Base-by-base conservation (phyloP, 2,888 invertebrate species). In the Hirtodrosophila alboralis region DNA sequence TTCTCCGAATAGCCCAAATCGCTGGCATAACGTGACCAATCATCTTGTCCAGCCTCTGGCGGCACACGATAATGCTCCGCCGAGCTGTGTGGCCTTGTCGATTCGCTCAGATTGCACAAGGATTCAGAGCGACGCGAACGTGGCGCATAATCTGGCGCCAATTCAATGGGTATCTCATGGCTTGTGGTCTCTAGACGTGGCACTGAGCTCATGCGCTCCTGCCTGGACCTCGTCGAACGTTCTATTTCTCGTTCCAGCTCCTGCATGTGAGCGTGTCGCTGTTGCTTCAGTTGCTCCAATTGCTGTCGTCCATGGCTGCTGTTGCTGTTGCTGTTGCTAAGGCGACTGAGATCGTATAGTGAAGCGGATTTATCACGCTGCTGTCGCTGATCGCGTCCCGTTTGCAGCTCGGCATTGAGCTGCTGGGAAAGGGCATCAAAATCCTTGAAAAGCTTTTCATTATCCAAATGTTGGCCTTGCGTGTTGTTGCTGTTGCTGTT, bases 11-110 rank as follows among this genome's bases (percentile, higher is more conserved):
- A 87, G 12, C 89, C 90, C 51, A 90, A 86, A 27, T 90, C 90
- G 33, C 90, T 89, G 12, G 91, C 92, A 40, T 92, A 90, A 23
- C 90, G 87, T 41, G 92, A 85, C 92, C 92, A 92, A 67, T 93
- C 92, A 18, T 90, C 89, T 38, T 91, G 88, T n/a, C n/a, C n/a
- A n/a, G n/a, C n/a, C n/a, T n/a, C n/a, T 40, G 89, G 54, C 5
- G 10, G 21, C 10, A 13, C 45, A 0, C 47, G 51, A 31, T 75
- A 30, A 45, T 74, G 37, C 5, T 81, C 84, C 8, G 59, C 67
- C 0, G 75, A 73, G 36, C 78, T 83, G 30, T 84, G 86, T 0
- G 79, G 87, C 7, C 81, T 45, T 0, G 13, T 21, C 0, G 49
- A 16, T 1, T 88, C 86, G 3, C 58, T 70, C 0, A 89, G 68